Evolutionary conservation across 35 echinoderm and acorn worm species (phyloP), one percentile per base, ranked within the genome.

Genomic region (Ophiothrix spiculata): DNA sequence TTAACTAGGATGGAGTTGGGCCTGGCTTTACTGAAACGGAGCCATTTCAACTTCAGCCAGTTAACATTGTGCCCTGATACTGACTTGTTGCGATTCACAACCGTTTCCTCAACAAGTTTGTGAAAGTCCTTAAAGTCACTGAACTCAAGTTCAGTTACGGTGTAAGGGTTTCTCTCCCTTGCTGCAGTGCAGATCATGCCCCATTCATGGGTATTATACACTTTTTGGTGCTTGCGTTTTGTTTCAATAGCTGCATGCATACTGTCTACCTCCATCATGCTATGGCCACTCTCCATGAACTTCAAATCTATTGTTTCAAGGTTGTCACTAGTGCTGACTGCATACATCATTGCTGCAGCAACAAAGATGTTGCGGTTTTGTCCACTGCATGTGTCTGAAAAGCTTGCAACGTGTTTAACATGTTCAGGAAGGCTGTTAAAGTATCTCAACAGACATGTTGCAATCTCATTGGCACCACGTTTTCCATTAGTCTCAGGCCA

Each of bases 341-440:
- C 42, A 49, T 19, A 19, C 19, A 49, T 6, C 42, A 49, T 49
- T 49, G 42, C 19, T 49, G 19, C 42, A 49, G 6, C 42, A 49
- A 49, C 42, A 49, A 49, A 19, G 6, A 49, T 10, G 19, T 19
- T 49, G 0, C 87, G 36, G 37, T 89, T 89, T 69, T 83, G 87
- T 19, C 87, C 87, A 21, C 79, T 31, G 38, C 87, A 89, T 14
- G 78, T 19, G 39, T 89, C 87, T 32, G 45, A 73, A 38, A 45
- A 89, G 11, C 69, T 28, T 10, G 36, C 75, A 16, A 89, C 79
- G 37, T 89, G 78, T 1, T 75, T 45, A 11, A 32, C 37, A 0
- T 39, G 25, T 38, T 36, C 38, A 17, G 78, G 78, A 25, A 36
- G 78, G n/a, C 6, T 8, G 23, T 19, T 16, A 25, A 80, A 2